phyloP scores from a whole-genome alignment of 2,888 invertebrate species.

The Thymelicus acteon region DNA sequence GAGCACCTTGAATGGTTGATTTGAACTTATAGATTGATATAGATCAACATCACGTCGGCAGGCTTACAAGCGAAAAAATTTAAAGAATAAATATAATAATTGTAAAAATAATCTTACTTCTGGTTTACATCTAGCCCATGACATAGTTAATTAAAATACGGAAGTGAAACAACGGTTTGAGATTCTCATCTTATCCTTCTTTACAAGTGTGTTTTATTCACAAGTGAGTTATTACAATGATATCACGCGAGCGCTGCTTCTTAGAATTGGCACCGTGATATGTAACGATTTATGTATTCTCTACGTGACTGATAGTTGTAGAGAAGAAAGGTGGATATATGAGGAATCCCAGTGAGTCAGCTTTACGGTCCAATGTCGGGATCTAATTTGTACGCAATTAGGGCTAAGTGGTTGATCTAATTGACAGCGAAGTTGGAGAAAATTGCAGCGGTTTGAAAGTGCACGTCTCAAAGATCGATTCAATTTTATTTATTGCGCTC shows the following conservation, averaged over 20 bases:
- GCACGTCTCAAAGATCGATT: not conserved
- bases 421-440: not conserved
- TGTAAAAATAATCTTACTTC: not conserved
- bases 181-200: conserved; percentile 39
- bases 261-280: conserved; percentile 43
- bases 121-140: not conserved
- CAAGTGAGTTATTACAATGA: conserved; percentile 37
- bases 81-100: too few relatives aligned
- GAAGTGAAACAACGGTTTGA: conserved; percentile 14
- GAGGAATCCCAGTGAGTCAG: conserved; percentile 45
- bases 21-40: too few relatives aligned
- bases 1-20: too few relatives aligned
- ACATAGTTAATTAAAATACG: conserved; percentile 18
- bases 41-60: too few relatives aligned
- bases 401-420: not conserved
- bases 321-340: conserved; percentile 39
- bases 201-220: conserved; percentile 29
- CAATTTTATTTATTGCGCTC: not conserved
- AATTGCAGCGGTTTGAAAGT: not conserved
- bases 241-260: conserved; percentile 42
- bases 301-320: conserved; percentile 46
- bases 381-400: conserved; percentile 11
- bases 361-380: conserved; percentile 10
- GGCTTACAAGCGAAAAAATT: too few relatives aligned
- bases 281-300: conserved; percentile 45